phyloP scores from a whole-genome alignment of 2,888 invertebrate genomes.

The Thymelicus sylvestris region DNA sequence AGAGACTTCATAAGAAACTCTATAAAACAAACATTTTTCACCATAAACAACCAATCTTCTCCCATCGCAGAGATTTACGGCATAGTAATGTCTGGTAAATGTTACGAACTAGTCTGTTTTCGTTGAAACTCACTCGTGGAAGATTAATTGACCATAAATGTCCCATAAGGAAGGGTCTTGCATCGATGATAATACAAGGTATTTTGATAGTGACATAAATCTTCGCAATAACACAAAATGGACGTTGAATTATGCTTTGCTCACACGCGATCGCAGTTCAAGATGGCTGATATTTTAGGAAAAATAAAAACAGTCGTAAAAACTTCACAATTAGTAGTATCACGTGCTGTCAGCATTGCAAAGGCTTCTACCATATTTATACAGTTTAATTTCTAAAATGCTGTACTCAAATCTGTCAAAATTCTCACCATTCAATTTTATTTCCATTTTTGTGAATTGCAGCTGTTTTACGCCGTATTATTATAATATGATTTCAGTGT shows the following conservation, averaged over 20 bases:
- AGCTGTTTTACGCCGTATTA: no score
- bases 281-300: neutral
- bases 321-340: neutral
- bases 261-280: constrained; percentile 22
- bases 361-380: no score
- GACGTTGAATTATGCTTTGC: constrained; percentile 14
- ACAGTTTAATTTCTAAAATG: no score
- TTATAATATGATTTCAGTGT: no score
- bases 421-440: no score
- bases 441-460: no score
- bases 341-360: neutral
- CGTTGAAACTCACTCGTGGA: constrained; percentile 24
- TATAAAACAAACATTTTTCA: constrained; percentile 26
- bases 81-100: constrained; percentile 18
- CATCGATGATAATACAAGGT: constrained; percentile 21
- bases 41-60: constrained; percentile 21
- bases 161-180: constrained; percentile 34
- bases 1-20: constrained; percentile 19
- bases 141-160: constrained; percentile 34
- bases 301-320: constrained; percentile 11
- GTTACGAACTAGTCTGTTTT: constrained; percentile 20
- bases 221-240: constrained; percentile 33
- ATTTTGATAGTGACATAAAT: constrained; percentile 33
- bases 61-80: constrained; percentile 13
- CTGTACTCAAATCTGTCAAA: no score